phyloP scores from a whole-genome alignment of 2,888 invertebrate genomes.

The Leucophenga maculata region DNA sequence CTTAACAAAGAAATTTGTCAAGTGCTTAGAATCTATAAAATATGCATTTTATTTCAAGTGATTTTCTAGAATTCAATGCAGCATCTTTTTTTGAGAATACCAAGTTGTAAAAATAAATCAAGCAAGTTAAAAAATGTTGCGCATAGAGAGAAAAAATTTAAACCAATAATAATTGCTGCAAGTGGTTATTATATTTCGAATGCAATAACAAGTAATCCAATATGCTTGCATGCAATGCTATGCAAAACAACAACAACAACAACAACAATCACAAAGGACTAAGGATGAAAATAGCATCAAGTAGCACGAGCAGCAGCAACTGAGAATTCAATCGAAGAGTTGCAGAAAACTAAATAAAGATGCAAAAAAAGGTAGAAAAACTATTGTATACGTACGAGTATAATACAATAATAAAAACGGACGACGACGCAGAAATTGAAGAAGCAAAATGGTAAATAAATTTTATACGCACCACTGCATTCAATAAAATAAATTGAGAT shows the following conservation, averaged over 20 bases:
- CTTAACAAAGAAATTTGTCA: background rate
- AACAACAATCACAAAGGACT: constrained; percentile 16
- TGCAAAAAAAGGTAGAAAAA: background rate
- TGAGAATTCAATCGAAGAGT: background rate
- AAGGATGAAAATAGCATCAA: background rate
- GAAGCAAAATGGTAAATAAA: constrained; percentile 54
- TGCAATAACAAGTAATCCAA: constrained; percentile 24
- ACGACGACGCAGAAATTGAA: constrained; percentile 15
- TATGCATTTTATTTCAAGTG: no score
- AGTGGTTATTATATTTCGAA: constrained; percentile 36
- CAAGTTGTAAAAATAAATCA: no score
- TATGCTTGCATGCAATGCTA: constrained; percentile 17
- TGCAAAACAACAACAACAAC: constrained; percentile 29
- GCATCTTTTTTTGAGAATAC: background rate
- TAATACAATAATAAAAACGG: constrained; percentile 21
- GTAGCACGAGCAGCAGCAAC: background rate
- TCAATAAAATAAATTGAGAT: constrained; percentile 58
- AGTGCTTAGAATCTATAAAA: background rate
- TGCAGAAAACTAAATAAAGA: background rate
- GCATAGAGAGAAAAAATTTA: background rate
- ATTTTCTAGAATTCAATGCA: background rate
- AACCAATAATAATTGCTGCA: constrained; percentile 38
- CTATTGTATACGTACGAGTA: no score
- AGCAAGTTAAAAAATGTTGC: background rate
- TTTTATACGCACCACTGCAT: constrained; percentile 46